These are phyloP conservation scores for Nothoprocta pentlandii DNA, from an alignment of 2,113 vertebrate genomes.

Conservation along the genomic window DNA sequence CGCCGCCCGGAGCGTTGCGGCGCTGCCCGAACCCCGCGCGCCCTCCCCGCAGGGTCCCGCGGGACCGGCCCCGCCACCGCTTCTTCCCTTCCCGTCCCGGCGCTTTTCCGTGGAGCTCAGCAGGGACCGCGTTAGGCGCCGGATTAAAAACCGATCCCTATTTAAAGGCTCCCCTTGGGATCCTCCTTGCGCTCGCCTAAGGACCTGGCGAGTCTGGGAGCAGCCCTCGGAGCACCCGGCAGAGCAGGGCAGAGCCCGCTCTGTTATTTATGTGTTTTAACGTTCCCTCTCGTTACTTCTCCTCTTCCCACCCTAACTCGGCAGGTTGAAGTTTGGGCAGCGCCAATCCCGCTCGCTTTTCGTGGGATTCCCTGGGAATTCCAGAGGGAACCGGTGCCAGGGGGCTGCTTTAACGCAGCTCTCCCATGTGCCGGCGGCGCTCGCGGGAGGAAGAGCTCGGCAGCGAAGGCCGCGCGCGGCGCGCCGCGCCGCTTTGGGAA, in stretches of 20 bases:
- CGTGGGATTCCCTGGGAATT: not conserved
- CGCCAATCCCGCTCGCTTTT: no score
- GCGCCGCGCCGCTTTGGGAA: not conserved
- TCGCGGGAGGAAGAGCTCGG: not conserved
- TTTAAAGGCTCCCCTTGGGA: no score
- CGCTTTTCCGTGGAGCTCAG: not conserved
- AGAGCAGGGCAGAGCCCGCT: accelerated
- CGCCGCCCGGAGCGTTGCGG: no score
- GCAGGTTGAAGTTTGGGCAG: no score
- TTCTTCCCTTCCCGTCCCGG: no score
- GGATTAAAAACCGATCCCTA: not conserved
- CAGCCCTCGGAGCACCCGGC: accelerated
- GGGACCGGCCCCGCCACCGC: no score
- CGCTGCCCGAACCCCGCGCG: no score
- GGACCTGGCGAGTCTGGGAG: accelerated
- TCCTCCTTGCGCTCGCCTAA: not conserved
- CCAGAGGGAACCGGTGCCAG: not conserved
- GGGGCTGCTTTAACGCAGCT: no score
- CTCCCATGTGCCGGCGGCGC: no score
- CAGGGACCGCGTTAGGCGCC: not conserved
- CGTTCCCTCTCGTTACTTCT: not conserved
- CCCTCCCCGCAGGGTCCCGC: no score
- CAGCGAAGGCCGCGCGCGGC: not conserved
- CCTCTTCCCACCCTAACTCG: accelerated
- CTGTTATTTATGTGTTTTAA: no score